Base-by-base conservation (phyloP, 2,113 vertebrate genomes). In the Mesoclemmys tuberculata region DNA sequence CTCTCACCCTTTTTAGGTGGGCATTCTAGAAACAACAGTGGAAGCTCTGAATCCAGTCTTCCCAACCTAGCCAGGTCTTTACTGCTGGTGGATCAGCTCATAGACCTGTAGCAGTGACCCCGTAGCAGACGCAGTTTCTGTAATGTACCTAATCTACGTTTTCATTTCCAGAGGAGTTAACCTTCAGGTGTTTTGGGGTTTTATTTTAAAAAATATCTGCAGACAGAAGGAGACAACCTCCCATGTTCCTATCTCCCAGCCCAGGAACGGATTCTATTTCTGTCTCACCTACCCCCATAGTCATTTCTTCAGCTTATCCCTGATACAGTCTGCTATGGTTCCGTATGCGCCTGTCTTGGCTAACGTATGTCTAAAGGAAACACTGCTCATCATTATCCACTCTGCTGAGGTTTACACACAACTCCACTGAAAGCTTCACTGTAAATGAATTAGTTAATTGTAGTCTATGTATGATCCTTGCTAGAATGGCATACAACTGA, bases 51-150 rank as follows among this genome's bases (percentile, higher is more conserved):
- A 98, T 99, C 99, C 99, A 99, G 99, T 99, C 99, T 99, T 98
- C 99, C 99, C 98, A 99, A 98, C 99, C 98, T 99, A 99, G 99
- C 99, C 98, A 99, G 99, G 98, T 99, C 99, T 98, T 99, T 99
- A 96, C 99, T 99, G 98, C 99, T 99, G 99, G 99, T 99, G 99
- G 99, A 99, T 99, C 99, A 99, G 99, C 99, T 99, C 98, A 99
- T 99, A 99, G 99, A 99, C 99, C 99, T 99, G 98, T 99, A 99
- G 99, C 98, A 96, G 98, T 98, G 98, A 96, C 97, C 97, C 98
- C 98, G 97, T 98, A 98, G 98, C 98, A 98, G 98, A 97, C 22
- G 97, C 97, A 97, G 97, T 98, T 96, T 98, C 98, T 98, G 98
- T 98, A 98, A 98, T 90, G 95, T 97, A 97, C 97, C 97, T 98